Evolutionary conservation across 1,140 invertebrate genomes (phyloP), one percentile per base, ranked within the genome.

Genomic region (Leptinotarsa texana): DNA sequence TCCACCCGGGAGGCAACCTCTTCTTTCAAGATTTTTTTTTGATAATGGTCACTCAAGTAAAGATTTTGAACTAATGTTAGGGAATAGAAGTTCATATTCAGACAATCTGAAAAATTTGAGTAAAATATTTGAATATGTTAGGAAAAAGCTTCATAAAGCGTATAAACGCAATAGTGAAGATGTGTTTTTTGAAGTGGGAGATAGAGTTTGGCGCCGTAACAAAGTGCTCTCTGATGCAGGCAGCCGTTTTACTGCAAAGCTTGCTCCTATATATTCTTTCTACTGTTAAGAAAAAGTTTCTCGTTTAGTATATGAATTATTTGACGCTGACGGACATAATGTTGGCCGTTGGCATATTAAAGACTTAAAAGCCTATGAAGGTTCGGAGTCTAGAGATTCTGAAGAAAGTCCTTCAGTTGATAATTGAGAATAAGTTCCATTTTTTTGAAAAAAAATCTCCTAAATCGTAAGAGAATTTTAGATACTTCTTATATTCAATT

Each of bases 1-100:
- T n/a, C 47, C 71, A 18, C 75, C 75, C 63, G 75, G 72, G 2
- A 42, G 75, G 0, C 63, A 76, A 15, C 47, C 27, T 17, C 11
- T 5, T 6, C 33, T 75, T 27, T 18, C 49, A 51, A 70, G 70
- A 22, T n/a, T 66, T 22, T 13, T 63, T n/a, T 21, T 72, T 61
- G 3, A 13, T 5, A 24, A 33, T 33, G 15, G 5, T 18, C 24
- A n/a, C 8, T n/a, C 62, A 33, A 47, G 15, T 66, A 18, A 67
- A 17, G 13, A 66, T 48, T 27, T 57, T 15, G 49, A n/a, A 8
- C 11, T 21, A 4, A 18, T 15, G 57, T 1, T 6, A 24, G n/a
- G 47, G 1, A n/a, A 57, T 57, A 57, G 15, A 57, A n/a, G n/a
- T 17, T 57, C 51, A 17, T 17, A 57, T 57, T 57, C 51, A 57